Conservation (phyloP, 2,797 vertebrate genomes). For the Eptatretus atami region DNA sequence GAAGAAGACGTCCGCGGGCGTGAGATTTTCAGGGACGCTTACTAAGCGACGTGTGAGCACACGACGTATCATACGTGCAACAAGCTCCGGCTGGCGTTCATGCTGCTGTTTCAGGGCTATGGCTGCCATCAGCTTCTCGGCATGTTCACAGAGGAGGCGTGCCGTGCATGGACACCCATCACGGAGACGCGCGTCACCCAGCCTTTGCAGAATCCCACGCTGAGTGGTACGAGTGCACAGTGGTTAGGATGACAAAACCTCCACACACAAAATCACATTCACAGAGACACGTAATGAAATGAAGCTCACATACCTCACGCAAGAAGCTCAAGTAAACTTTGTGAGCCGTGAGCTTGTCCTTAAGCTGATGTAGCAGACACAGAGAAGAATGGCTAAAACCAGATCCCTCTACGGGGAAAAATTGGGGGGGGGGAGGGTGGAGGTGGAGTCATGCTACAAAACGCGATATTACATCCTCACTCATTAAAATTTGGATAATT, state of each 20-base stretch:
- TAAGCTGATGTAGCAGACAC: conserved; percentile 71
- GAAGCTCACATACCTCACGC: conserved; percentile 23
- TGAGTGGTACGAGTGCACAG: too few relatives aligned
- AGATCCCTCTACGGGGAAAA: conserved; percentile 25
- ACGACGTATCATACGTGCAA: conserved; percentile 29
- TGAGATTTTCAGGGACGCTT: conserved; percentile 30
- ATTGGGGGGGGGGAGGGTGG: too few relatives aligned
- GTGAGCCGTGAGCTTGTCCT: conserved; percentile 88
- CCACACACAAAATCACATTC: too few relatives aligned
- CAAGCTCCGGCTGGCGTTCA: conserved; percentile 28
- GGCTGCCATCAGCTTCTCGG: conserved; percentile 51
- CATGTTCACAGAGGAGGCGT: conserved; percentile 51
- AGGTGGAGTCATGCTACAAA: too few relatives aligned
- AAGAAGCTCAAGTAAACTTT: conserved; percentile 64
- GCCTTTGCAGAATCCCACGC: too few relatives aligned
- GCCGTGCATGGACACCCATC: conserved; percentile 12
- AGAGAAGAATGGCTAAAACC: conserved; percentile 58
- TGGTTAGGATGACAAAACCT: too few relatives aligned
- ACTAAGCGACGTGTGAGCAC: conserved; percentile 17
- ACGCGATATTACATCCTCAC: too few relatives aligned
- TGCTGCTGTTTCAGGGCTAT: conserved; percentile 64
- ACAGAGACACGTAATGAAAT: too few relatives aligned
- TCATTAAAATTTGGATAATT: too few relatives aligned
- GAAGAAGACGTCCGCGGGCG: conserved; percentile 62
- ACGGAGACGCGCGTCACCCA: too few relatives aligned